These are phyloP conservation scores for Aphis gossypii DNA, from an alignment of 1,140 invertebrate genomes.

Conservation along the genomic window DNA sequence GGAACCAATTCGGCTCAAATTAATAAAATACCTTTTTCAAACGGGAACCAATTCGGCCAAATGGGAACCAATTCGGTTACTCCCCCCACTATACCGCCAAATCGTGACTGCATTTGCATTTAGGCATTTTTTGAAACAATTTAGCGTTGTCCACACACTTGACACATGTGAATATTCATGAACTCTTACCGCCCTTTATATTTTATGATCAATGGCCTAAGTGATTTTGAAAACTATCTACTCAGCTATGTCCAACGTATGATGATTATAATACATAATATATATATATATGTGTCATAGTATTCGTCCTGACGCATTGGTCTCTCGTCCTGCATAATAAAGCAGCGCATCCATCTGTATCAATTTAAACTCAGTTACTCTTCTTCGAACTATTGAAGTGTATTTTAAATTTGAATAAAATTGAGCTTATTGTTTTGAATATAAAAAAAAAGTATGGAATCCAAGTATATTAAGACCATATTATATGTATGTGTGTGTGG, in stretches of 20 bases:
- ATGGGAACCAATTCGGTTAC: too few species aligned
- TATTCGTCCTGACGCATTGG: background rate
- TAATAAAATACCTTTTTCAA: too few species aligned
- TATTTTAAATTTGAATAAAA: conserved; percentile 5
- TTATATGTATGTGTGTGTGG: background rate
- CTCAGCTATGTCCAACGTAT: background rate
- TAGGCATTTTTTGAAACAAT: background rate
- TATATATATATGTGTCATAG: background rate
- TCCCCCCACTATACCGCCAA: too few species aligned
- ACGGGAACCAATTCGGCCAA: too few species aligned
- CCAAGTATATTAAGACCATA: background rate
- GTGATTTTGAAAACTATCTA: background rate
- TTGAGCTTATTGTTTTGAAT: background rate
- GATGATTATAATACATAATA: background rate
- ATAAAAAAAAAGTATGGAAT: background rate
- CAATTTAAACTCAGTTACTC: background rate
- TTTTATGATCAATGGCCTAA: background rate
- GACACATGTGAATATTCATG: conserved; percentile 12
- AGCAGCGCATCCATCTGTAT: background rate
- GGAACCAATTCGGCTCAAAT: too few species aligned
- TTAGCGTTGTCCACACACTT: background rate
- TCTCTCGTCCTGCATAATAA: background rate
- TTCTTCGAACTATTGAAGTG: background rate
- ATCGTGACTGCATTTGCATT: background rate
- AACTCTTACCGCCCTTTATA: background rate